Percentiles rank a stretch among this genome's conserved stretches.
phyloP scores from a whole-genome alignment of 2,888 invertebrate species.

The Frankliniella intonsa region DNA sequence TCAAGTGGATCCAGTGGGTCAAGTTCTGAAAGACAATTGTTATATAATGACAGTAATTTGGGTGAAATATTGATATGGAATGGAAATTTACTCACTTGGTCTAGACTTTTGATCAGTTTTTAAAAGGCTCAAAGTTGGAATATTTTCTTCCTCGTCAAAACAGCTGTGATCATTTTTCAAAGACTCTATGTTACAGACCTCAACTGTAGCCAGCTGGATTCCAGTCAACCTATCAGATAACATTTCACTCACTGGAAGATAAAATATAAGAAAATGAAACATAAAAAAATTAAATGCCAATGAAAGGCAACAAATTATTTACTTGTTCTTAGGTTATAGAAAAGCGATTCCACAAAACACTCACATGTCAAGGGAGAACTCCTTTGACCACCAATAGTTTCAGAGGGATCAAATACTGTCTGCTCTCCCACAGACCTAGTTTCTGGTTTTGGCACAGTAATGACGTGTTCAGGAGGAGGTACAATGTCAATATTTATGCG shows the following conservation, averaged over 20 bases:
- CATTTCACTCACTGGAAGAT: background rate
- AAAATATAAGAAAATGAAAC: background rate
- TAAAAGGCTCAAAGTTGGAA: background rate
- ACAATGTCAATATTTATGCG: background rate
- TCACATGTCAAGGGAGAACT: background rate
- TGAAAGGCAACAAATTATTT: background rate
- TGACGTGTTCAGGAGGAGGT: background rate
- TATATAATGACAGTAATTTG: background rate
- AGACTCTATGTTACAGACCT: background rate
- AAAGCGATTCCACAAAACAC: background rate
- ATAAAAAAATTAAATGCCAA: background rate
- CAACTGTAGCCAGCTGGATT: background rate
- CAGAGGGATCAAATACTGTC: background rate
- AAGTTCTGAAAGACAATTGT: background rate
- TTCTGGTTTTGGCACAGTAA: background rate
- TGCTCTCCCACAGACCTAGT: background rate
- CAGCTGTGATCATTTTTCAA: background rate
- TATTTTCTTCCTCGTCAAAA: background rate
- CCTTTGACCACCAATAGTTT: background rate
- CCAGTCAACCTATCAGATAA: background rate
- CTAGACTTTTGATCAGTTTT: background rate
- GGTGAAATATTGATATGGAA: background rate
- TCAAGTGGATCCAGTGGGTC: background rate
- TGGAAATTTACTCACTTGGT: background rate
- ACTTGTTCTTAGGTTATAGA: background rate